Base-by-base conservation (phyloP, 2,888 invertebrate species). In the Diaperis boleti region DNA sequence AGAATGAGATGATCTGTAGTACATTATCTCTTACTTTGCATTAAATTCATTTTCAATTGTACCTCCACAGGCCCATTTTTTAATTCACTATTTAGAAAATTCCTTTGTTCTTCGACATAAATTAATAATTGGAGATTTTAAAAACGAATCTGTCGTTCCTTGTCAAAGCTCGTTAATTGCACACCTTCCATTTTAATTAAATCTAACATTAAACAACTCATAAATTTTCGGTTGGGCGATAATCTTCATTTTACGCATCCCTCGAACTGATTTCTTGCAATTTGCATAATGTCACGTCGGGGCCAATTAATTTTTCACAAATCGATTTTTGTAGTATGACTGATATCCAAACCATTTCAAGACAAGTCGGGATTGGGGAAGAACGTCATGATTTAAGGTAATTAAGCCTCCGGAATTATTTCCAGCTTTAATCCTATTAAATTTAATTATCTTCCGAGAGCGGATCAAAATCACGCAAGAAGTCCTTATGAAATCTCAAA, bases 381-480 rank as follows among this genome's bases (percentile, higher is more conserved):
- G 52, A 22, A 11, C 39, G 37, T 20, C 37, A 52, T 39, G 35
- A 35, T 26, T 33, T 18, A 15, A 33, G 11, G 33, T 49, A 49
- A 49, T 47, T 47, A 47, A 10, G 8, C 1, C 20, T 1, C 10
- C n/a, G 11, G 42, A 41, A 22, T 54, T 41, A 52, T 39, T 37
- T 39, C 26, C 29, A 10, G 6, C 31, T 10, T 11, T 41, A 54
- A 54, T 54, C 54, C 54, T 54, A 54, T 54, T 54, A 54, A 41
- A 29, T 54, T 54, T 54, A 15, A 54, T 54, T 41, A 42, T 54
- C 18, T 17, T 17, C 3, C 11, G 17, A 54, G 31, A 54, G 54
- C 54, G 42, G 54, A 54, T 54, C 29, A 41, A 10, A 54, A 54
- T 41, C 42, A 42, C 18, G 42, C 41, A 42, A 54, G 52, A 39